Evolutionary conservation across 2,797 vertebrate genomes (phyloP).

Genomic region (Ispidina lecontei): DNA sequence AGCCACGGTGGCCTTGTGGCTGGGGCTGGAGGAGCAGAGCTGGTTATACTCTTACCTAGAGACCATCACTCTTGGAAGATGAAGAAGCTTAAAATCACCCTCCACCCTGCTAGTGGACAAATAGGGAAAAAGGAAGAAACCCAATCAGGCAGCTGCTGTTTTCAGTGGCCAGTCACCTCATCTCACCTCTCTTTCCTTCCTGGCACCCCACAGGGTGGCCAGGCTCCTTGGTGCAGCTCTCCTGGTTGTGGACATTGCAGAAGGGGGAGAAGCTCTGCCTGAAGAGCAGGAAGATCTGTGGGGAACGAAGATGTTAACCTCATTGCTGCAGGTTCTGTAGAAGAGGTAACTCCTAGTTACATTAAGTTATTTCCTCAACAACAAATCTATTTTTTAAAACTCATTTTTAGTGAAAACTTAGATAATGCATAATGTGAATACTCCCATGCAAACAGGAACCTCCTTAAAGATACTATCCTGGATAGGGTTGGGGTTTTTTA

Average conservation of each 20-base stretch:
- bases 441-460: neutral
- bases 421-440: neutral
- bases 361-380: neutral
- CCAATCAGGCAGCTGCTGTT: neutral
- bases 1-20: fast-evolving
- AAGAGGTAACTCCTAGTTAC: neutral
- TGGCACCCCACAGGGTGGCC: fast-evolving
- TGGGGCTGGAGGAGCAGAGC: neutral
- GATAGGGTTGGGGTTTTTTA: neutral
- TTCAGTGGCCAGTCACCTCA: fast-evolving
- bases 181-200: neutral
- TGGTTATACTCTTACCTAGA: neutral
- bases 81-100: neutral
- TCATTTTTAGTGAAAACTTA: neutral
- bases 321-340: neutral
- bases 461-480: neutral
- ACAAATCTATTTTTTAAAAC: neutral
- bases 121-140: neutral
- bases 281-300: neutral
- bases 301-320: neutral
- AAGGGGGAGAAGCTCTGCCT: neutral
- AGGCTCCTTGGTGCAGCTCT: neutral
- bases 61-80: fast-evolving
- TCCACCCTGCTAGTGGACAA: neutral
- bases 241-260: neutral